These are phyloP conservation scores for Chymomyza caudatula DNA, from an alignment of 2,888 invertebrate species.

Conservation along the genomic window DNA sequence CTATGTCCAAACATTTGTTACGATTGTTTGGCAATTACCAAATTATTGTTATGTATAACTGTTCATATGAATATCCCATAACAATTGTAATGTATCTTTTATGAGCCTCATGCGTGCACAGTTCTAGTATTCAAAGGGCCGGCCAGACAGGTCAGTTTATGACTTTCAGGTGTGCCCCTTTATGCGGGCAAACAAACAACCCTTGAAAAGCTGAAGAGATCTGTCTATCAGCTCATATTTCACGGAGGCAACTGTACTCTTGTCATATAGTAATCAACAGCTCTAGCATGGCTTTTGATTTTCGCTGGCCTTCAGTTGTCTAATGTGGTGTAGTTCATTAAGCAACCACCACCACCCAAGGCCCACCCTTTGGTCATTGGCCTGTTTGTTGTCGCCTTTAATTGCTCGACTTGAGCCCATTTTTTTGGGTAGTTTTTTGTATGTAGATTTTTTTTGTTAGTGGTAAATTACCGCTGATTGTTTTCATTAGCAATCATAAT, in stretches of 20 bases:
- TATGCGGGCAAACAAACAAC: slow-evolving; percentile 3
- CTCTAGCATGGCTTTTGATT: slow-evolving; percentile 62
- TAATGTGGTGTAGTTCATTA: slow-evolving; percentile 53
- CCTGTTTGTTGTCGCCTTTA: slow-evolving; percentile 69
- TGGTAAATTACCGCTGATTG: slow-evolving; percentile 62
- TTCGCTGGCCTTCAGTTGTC: slow-evolving; percentile 37
- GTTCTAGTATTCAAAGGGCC: background rate
- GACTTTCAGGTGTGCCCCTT: slow-evolving; percentile 59
- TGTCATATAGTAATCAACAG: slow-evolving; percentile 42
- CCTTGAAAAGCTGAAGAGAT: background rate
- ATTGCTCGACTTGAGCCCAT: slow-evolving; percentile 44
- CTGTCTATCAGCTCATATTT: slow-evolving; percentile 39
- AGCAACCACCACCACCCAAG: slow-evolving; percentile 40
- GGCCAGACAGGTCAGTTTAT: slow-evolving; percentile 57
- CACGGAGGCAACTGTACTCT: slow-evolving; percentile 60
- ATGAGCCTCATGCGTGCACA: slow-evolving; percentile 55
- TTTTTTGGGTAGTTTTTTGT: slow-evolving; percentile 29
- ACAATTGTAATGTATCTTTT: slow-evolving; percentile 53
- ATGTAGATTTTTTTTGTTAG: slow-evolving; percentile 52
- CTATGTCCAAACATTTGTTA: slow-evolving; percentile 51
- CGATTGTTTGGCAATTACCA: slow-evolving; percentile 70
- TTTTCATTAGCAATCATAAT: slow-evolving; percentile 65
- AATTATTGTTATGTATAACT: slow-evolving; percentile 69
- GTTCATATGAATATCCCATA: slow-evolving; percentile 45
- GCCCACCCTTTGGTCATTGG: slow-evolving; percentile 36